A percentile compares a stretch with the other conserved stretches of the same genome.
Conservation (phyloP, 2,888 invertebrate species). For the Xestia sexstrigata region DNA sequence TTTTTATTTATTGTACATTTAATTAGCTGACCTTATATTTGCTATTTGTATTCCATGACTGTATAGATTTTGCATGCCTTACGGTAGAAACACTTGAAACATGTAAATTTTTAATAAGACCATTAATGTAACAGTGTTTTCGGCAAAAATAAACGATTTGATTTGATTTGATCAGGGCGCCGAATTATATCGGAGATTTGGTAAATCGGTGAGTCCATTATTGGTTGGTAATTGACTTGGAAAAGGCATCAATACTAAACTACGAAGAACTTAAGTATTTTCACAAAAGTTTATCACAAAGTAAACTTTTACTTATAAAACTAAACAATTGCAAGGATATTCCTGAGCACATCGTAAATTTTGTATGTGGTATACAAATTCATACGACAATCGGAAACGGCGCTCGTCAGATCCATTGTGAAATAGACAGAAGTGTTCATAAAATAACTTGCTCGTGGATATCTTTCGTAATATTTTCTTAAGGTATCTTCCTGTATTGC, state of each 20-base stretch:
- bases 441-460: slow-evolving; percentile 37
- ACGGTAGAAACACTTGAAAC: too few species aligned
- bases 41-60: too few species aligned
- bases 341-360: slow-evolving; percentile 45
- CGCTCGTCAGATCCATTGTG: slow-evolving; percentile 51
- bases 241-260: background rate
- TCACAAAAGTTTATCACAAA: slow-evolving; percentile 8
- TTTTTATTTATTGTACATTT: too few species aligned
- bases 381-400: slow-evolving; percentile 44
- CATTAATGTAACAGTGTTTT: too few species aligned
- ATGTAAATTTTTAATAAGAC: too few species aligned
- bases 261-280: background rate
- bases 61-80: too few species aligned
- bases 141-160: too few species aligned
- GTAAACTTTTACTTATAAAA: slow-evolving; percentile 24
- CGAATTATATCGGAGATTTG: background rate
- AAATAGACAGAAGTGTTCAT: slow-evolving; percentile 48
- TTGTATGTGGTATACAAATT: slow-evolving; percentile 50
- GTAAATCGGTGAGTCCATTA: background rate
- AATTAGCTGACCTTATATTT: too few species aligned
- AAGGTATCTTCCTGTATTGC: slow-evolving; percentile 25
- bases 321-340: slow-evolving; percentile 44
- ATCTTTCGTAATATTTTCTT: slow-evolving; percentile 26
- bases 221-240: background rate
- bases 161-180: too few species aligned